Percentiles rank a stretch among this genome's conserved stretches.
These are phyloP conservation scores for Turnix velox DNA, from an alignment of 2,113 vertebrate genomes.

Conservation along the genomic window DNA sequence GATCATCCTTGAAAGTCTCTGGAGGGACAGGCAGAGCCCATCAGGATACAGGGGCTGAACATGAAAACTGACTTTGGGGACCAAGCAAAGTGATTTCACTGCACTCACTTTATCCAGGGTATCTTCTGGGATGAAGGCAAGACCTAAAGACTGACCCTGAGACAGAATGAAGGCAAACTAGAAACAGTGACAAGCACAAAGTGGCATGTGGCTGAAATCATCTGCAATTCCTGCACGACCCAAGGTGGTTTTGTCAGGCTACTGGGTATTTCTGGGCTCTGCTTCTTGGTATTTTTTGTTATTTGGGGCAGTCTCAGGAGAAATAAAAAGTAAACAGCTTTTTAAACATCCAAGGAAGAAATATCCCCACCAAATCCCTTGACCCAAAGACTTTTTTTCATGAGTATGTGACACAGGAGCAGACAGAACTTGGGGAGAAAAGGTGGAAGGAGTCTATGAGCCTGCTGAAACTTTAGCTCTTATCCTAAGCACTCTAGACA, in stretches of 20 bases:
- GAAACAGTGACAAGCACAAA: not conserved
- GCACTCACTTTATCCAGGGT: not conserved
- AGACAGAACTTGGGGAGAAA: not conserved
- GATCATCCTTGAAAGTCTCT: constrained; percentile 11
- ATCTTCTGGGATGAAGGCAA: not conserved
- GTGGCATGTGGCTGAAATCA: not conserved
- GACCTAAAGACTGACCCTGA: not conserved
- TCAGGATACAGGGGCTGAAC: not conserved
- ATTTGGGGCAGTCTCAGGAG: not conserved
- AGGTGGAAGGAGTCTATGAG: not conserved
- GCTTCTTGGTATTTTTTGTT: not conserved
- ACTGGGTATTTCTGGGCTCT: not conserved
- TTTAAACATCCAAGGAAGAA: not conserved
- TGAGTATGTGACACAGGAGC: rapidly evolving
- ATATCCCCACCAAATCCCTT: not conserved
- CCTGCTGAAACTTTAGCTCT: constrained; percentile 6
- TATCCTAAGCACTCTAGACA: constrained; percentile 28
- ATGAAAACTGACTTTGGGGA: not conserved
- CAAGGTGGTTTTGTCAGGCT: not conserved
- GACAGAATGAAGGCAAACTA: not conserved
- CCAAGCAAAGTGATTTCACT: not conserved
- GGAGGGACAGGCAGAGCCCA: not conserved
- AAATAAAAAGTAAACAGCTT: not conserved
- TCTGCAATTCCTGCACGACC: not conserved
- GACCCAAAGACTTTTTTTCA: not conserved